phyloP scores from a whole-genome alignment of 1,140 invertebrate genomes.

The Bombus balteatus region DNA sequence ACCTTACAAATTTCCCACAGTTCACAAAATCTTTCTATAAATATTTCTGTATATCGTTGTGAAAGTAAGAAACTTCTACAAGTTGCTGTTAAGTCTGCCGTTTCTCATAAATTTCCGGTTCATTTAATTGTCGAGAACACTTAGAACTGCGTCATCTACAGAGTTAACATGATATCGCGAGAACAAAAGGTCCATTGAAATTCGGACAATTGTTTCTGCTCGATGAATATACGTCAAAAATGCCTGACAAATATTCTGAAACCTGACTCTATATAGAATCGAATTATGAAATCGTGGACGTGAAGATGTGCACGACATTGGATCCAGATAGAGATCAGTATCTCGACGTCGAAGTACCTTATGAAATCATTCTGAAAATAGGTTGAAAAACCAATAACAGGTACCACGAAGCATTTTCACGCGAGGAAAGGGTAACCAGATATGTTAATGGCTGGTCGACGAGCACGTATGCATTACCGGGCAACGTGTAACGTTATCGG shows the following conservation, averaged over 20 bases:
- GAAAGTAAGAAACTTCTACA: neutral
- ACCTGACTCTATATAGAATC: neutral
- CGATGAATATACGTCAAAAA: neutral
- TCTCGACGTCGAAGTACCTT: neutral
- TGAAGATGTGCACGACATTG: neutral
- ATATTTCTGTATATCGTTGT: neutral
- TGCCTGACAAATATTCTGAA: neutral
- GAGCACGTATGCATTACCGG: neutral
- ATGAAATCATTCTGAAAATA: neutral
- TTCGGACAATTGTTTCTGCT: neutral
- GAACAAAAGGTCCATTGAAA: neutral
- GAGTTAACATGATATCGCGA: too few relatives aligned
- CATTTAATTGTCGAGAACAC: too few relatives aligned
- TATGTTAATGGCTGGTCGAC: neutral
- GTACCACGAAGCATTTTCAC: neutral
- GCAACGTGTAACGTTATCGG: constrained; percentile 31
- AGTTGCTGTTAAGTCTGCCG: neutral
- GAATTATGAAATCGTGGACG: neutral
- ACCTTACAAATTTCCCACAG: too few relatives aligned
- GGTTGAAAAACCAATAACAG: neutral
- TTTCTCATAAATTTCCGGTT: too few relatives aligned
- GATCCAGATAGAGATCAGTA: neutral
- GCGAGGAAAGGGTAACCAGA: neutral
- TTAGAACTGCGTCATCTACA: too few relatives aligned
- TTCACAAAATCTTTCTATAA: too few relatives aligned